Percentiles rank a stretch among this genome's conserved stretches.
Conservation (phyloP, 2,113 vertebrate species). For the Typhlomys cinereus region DNA sequence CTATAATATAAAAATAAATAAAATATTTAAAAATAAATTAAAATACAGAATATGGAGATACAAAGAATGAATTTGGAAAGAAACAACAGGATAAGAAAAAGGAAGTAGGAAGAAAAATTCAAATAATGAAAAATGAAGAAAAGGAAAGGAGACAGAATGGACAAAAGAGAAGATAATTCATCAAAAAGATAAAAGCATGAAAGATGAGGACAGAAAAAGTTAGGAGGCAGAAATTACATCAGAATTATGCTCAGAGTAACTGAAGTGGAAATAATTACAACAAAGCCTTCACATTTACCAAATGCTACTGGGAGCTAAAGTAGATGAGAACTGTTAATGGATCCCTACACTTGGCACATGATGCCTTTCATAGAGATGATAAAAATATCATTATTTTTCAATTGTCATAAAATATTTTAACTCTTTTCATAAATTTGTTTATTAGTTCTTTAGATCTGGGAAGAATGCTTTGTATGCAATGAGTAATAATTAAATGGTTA, state of each 20-base stretch:
- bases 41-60: no score
- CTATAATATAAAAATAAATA: no score
- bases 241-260: background rate
- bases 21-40: no score
- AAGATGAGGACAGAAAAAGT: background rate
- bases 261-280: background rate
- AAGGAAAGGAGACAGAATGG: accelerated
- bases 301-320: background rate
- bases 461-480: background rate
- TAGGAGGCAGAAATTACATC: background rate
- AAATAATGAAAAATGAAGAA: background rate
- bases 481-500: background rate
- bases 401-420: background rate
- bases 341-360: background rate
- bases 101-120: background rate
- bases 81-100: no score
- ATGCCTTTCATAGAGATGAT: no score
- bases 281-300: background rate
- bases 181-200: background rate
- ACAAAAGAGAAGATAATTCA: background rate
- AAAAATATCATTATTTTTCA: background rate
- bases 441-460: background rate
- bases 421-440: background rate
- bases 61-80: no score
- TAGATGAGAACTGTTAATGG: background rate